phyloP scores from a whole-genome alignment of 2,888 invertebrate genomes.

The Lamellibrachia columna region DNA sequence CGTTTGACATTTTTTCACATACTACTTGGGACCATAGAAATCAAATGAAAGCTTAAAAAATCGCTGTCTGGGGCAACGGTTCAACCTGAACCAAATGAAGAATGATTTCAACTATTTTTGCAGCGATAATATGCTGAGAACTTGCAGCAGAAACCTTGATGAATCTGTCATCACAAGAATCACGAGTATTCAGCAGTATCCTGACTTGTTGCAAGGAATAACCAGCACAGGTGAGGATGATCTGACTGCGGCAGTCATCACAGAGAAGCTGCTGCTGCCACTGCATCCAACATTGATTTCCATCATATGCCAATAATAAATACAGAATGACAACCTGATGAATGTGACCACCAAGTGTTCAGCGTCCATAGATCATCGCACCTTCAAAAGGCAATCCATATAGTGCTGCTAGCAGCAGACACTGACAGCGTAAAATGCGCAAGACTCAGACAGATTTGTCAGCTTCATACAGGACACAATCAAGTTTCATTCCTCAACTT shows the following conservation, averaged over 20 bases:
- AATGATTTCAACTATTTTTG: not conserved
- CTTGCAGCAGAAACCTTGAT: not conserved
- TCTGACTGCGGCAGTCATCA: not conserved
- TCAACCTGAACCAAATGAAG: not conserved
- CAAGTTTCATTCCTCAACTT: not conserved
- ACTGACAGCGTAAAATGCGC: not conserved
- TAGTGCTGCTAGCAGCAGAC: not conserved
- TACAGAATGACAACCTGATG: not conserved
- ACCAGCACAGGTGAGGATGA: not conserved
- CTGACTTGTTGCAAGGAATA: not conserved
- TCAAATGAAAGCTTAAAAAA: too few species aligned
- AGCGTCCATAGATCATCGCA: not conserved
- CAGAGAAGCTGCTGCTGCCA: not conserved
- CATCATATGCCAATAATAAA: not conserved
- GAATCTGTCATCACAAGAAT: not conserved
- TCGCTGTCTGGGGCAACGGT: not conserved
- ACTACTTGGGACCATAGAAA: too few species aligned
- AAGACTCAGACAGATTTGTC: not conserved
- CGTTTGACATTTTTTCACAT: too few species aligned
- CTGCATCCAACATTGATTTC: not conserved
- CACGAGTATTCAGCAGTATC: not conserved
- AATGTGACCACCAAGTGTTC: not conserved
- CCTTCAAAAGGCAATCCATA: not conserved
- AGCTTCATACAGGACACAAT: not conserved
- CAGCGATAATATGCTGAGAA: not conserved